Percentiles rank a stretch among this genome's conserved stretches.
Evolutionary conservation across 2,888 invertebrate genomes (phyloP).

Genomic region (Ommatoiulus sabulosus): DNA sequence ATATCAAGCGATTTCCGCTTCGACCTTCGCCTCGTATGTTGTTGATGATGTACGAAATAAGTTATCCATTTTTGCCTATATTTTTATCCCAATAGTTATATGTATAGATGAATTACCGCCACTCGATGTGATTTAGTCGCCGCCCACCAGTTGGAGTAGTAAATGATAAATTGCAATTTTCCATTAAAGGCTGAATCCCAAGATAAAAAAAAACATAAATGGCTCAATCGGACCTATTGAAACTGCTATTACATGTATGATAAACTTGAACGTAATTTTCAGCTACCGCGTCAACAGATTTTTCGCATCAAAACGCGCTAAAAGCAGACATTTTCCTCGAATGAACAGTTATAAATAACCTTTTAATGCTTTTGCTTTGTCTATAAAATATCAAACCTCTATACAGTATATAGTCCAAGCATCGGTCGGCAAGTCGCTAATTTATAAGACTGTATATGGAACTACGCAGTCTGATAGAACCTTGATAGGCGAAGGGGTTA

Average conservation of each 20-base stretch:
- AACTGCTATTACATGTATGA: background rate
- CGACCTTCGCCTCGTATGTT: no score
- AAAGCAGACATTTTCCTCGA: background rate
- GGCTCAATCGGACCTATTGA: no score
- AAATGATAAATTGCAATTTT: background rate
- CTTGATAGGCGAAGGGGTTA: no score
- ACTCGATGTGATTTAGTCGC: no score
- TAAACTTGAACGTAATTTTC: background rate
- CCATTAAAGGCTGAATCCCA: background rate
- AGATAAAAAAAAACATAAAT: background rate
- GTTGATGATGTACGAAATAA: no score
- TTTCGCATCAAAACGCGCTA: background rate
- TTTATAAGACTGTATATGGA: no score
- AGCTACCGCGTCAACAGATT: background rate
- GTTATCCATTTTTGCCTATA: no score
- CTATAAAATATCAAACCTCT: background rate
- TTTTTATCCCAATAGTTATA: no score
- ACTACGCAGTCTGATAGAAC: no score
- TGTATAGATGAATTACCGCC: no score
- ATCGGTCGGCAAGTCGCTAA: background rate
- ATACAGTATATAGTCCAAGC: background rate
- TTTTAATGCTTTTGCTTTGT: background rate
- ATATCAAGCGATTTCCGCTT: no score
- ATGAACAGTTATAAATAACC: background rate
- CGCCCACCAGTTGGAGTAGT: background rate